Conservation (phyloP, 37 sponge, comb jelly and placozoan genomes). For the Dysidea cf. avara region DNA sequence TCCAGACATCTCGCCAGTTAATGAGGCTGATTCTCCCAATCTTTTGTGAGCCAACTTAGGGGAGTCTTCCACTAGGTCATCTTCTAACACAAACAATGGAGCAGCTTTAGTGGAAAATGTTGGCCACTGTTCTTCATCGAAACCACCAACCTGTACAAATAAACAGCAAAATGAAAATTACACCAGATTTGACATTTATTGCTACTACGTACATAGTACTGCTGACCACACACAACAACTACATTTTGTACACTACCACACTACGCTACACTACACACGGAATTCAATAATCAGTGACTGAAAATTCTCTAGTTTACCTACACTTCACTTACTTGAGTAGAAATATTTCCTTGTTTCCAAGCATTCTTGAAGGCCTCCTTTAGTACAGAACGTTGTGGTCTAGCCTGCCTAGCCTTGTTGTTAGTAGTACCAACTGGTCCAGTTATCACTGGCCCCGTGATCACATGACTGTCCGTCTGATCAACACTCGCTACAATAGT, state of each 20-base stretch:
- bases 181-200: not conserved
- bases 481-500: no score
- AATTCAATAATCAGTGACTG: no score
- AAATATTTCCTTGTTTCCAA: conserved; percentile 68
- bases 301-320: not conserved
- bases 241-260: not conserved
- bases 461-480: conserved; percentile 34
- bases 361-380: conserved; percentile 56
- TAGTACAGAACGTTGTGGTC: conserved; percentile 20
- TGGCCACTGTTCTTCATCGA: conserved; percentile 2
- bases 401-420: not conserved
- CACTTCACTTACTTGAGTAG: conserved; percentile 47
- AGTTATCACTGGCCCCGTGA: conserved; percentile 50
- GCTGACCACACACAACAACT: not conserved
- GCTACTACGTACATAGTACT: not conserved
- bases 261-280: not conserved
- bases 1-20: conserved; percentile 57
- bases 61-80: not conserved
- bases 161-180: conserved; percentile 31
- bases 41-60: not conserved
- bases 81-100: no score
- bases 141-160: conserved; percentile 52
- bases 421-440: not conserved
- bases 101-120: no score
- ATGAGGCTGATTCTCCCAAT: conserved; percentile 9